phyloP scores from a whole-genome alignment of 2,113 vertebrate species.

The Festucalex cinctus region DNA sequence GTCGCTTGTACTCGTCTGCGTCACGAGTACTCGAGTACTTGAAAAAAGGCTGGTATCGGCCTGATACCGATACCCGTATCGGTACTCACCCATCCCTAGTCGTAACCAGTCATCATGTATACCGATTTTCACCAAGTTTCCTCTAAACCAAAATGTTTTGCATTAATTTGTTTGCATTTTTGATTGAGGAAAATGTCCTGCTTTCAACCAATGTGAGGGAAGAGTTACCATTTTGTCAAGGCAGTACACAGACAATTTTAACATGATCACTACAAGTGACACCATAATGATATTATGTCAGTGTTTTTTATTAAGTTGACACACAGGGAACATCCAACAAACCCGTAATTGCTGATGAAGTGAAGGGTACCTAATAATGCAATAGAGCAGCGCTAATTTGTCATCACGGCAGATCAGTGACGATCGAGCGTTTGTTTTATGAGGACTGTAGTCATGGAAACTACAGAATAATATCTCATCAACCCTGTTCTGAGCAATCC shows the following conservation, averaged over 20 bases:
- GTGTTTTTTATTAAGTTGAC: slow-evolving; percentile 34
- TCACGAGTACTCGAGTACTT: too few relatives aligned
- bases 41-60: too few relatives aligned
- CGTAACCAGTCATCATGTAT: too few relatives aligned
- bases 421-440: slow-evolving; percentile 68
- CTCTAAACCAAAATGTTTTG: neutral
- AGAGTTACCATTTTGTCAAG: neutral
- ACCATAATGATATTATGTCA: too few relatives aligned
- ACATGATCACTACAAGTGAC: too few relatives aligned
- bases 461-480: slow-evolving; percentile 26
- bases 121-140: too few relatives aligned
- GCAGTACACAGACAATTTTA: neutral
- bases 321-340: slow-evolving; percentile 49
- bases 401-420: slow-evolving; percentile 60
- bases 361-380: slow-evolving; percentile 59
- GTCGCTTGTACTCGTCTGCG: too few relatives aligned
- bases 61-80: too few relatives aligned
- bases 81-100: too few relatives aligned
- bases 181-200: neutral
- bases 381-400: slow-evolving; percentile 65
- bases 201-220: neutral
- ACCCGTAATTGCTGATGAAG: slow-evolving; percentile 43
- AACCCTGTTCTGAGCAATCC: slow-evolving; percentile 21
- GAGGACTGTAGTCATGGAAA: slow-evolving; percentile 43
- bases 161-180: neutral